phyloP scores from a whole-genome alignment of 2,113 vertebrate genomes.

The Protobothrops flavoviridis region DNA sequence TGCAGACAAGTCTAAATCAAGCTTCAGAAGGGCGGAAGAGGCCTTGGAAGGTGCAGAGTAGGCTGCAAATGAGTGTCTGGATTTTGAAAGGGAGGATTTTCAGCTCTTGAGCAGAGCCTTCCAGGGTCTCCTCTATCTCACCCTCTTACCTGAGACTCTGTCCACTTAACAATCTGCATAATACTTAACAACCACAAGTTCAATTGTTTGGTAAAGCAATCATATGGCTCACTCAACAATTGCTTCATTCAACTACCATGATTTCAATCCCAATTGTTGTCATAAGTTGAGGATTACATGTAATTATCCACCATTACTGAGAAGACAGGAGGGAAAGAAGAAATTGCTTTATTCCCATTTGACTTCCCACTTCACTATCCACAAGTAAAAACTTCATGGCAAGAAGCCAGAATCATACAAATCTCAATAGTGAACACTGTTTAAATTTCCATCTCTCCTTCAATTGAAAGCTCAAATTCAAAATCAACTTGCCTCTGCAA shows the following conservation, averaged over 20 bases:
- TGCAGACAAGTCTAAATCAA: too few species aligned
- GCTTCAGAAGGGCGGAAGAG: too few species aligned
- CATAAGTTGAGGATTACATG: not conserved
- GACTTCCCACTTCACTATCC: not conserved
- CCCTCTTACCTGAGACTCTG: not conserved
- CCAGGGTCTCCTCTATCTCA: not conserved
- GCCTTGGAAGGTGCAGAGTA: too few species aligned
- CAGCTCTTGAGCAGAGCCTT: not conserved
- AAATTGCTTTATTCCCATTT: not conserved
- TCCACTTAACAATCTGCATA: not conserved
- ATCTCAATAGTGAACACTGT: not conserved
- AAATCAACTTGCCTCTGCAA: not conserved
- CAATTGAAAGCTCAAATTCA: not conserved
- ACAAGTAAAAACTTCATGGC: not conserved
- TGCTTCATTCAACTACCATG: not conserved
- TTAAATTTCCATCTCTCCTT: not conserved
- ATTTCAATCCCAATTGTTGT: not conserved
- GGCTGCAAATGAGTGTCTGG: too few species aligned
- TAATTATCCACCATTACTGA: not conserved
- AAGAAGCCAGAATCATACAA: not conserved
- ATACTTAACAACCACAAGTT: not conserved
- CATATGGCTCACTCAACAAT: not conserved
- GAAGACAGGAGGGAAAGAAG: not conserved
- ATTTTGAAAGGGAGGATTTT: too few species aligned
- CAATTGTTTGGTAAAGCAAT: not conserved